Base-by-base conservation (phyloP, 2,797 vertebrate genomes). In the Phyllotis vaccarum region DNA sequence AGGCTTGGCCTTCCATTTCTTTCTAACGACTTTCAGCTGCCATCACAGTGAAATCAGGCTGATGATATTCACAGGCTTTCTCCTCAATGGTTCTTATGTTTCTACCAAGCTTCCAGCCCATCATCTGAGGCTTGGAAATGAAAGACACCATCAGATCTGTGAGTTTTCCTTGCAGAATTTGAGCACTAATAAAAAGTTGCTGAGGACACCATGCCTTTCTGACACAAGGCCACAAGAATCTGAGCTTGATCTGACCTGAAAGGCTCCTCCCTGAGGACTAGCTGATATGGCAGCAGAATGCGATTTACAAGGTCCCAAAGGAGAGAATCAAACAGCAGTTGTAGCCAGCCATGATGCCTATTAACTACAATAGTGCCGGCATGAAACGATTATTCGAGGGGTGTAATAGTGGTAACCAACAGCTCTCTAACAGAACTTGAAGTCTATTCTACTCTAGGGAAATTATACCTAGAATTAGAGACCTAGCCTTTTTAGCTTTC, bases 1-100 rank as follows among this genome's bases (percentile, higher is more conserved):
- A 97, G 89, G 49, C 91, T 90, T 96, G 62, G 89, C 40, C 76
- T 89, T 66, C 2, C 17, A 78, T 85, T 86, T 92, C 76, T 94
- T 92, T 62, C 37, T 8, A 7, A 70, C 90, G 85, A 72, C 11
- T 43, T 29, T 9, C 24, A 34, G 62, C 43, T 14, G 31, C 70
- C 54, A 19, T 27, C 34, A 89, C 3, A 64, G 64, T n/a, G 43
- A 70, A 24, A 62, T 46, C 24, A 82, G 75, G 31, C 70, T 49
- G 16, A 94, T 2, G 58, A 68, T 21, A 80, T 5, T 85, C 43
- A 85, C n/a, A 76, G 7, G 31, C 12, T 81, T 85, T 60, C 66
- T 90, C 68, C n/a, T 56, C 0, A 9, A 2, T 79, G 34, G 37
- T 62, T 95, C 62, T 75, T 6, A 58, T 2, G 34, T 62, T 46